A percentile compares a stretch with the other conserved stretches of the same genome.
phyloP scores from a whole-genome alignment of 2,113 vertebrate genomes.

The Oreochromis aureus region DNA sequence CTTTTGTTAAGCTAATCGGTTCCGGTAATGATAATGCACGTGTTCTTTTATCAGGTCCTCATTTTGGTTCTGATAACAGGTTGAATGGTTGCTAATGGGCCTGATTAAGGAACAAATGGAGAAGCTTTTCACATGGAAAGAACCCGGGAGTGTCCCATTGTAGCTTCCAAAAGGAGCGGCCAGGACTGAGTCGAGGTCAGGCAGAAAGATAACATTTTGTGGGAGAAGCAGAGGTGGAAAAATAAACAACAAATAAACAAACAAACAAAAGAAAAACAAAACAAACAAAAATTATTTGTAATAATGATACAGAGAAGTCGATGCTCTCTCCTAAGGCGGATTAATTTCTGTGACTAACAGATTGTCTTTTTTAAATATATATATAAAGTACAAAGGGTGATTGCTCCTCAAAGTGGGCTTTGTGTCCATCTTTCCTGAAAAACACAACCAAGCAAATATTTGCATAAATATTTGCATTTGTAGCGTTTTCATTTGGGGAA shows the following conservation, averaged over 20 bases:
- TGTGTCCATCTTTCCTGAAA: neutral
- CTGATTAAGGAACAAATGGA: neutral
- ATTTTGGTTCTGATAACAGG: neutral
- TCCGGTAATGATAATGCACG: fast-evolving
- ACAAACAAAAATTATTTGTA: neutral
- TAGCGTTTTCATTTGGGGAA: neutral
- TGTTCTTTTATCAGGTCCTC: neutral
- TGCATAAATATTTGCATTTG: neutral
- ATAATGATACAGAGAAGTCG: neutral
- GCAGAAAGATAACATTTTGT: neutral
- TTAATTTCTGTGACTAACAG: neutral
- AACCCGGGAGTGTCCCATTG: neutral
- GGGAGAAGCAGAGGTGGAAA: neutral
- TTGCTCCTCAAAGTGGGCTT: neutral
- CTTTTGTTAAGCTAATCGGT: neutral
- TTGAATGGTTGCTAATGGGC: neutral
- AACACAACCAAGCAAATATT: neutral
- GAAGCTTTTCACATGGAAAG: neutral
- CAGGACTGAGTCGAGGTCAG: neutral
- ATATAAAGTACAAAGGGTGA: neutral
- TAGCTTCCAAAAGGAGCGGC: neutral
- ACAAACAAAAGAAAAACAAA: neutral
- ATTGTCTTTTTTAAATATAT: neutral
- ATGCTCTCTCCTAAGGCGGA: neutral
- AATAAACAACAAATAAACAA: neutral